Evolutionary conservation across 2,797 vertebrate genomes (phyloP).

Genomic region (Trachops cirrhosus): DNA sequence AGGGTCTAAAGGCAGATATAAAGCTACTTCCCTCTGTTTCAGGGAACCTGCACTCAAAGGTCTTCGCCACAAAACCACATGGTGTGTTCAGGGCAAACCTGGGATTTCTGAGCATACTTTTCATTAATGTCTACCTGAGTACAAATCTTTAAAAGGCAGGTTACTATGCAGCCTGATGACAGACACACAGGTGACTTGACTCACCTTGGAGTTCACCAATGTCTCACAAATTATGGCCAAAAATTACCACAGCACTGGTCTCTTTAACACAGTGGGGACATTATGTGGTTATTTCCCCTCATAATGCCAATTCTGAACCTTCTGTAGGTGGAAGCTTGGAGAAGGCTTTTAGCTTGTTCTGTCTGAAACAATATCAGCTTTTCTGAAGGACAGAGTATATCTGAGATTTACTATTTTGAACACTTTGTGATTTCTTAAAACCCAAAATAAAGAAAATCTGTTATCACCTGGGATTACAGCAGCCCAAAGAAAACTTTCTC

Average conservation of each 20-base stretch:
- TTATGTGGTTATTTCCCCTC: not conserved
- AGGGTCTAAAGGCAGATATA: not conserved
- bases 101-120: not conserved
- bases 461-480: not conserved
- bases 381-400: not conserved
- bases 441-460: not conserved
- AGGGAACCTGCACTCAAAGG: not conserved
- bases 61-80: not conserved
- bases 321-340: not conserved
- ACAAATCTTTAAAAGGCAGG: not conserved
- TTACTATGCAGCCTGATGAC: not conserved
- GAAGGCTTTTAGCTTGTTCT: not conserved
- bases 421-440: not conserved
- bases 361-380: not conserved
- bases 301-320: not conserved
- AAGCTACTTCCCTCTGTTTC: not conserved
- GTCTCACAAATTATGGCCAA: not conserved
- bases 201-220: not conserved
- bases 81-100: not conserved
- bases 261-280: not conserved
- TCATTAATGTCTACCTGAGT: not conserved
- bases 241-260: not conserved
- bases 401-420: not conserved
- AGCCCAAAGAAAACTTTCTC: not conserved
- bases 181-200: not conserved